Base-by-base conservation (phyloP, 2,888 invertebrate genomes). In the Scaptodrosophila latifasciaeformis region DNA sequence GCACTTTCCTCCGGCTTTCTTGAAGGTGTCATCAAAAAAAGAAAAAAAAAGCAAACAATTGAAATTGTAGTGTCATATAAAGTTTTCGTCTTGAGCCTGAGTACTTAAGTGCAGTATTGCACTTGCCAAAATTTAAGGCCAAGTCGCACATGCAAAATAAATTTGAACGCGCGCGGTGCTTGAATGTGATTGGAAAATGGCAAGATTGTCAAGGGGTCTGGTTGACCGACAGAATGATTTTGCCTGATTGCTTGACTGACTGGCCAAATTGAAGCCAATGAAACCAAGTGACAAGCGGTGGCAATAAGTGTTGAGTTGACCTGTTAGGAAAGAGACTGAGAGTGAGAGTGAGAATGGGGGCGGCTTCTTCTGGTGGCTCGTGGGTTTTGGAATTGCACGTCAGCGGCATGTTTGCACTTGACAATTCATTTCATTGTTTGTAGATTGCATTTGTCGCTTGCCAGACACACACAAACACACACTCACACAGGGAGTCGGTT, bases 351-450 rank as follows among this genome's bases (percentile, higher is more conserved):
- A n/a, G n/a, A n/a, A n/a, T n/a, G 19, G 29, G 27, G 13, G 2
- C 43, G 43, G 29, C 6, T 17, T 12, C 18, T 15, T 12, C 39
- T 45, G 13, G 49, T 49, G 17, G 57, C 54, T 7, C 4, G 24
- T 24, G 24, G 24, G 24, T 9, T 6, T 17, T 68, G 68, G 68
- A 67, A 74, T 67, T 74, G 75, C 78, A 77, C 74, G 77, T 70
- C 80, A 80, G 74, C 75, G 59, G 60, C 78, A 74, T 80, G 74
- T 72, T 75, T 75, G 75, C 80, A 82, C 82, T 80, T 79, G 79
- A 80, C 79, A 79, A 79, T 79, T 82, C 79, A 80, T 79, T 79
- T 81, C 82, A 82, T 79, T 79, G 78, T 71, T 70, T 70, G 76
- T 80, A 70, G 78, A 80, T 80, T 76, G 80, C 80, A 75, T 80